Percentiles rank a stretch among this genome's conserved stretches.
Conservation (phyloP, 2,113 vertebrate genomes). For the Acrocephalus kingi region DNA sequence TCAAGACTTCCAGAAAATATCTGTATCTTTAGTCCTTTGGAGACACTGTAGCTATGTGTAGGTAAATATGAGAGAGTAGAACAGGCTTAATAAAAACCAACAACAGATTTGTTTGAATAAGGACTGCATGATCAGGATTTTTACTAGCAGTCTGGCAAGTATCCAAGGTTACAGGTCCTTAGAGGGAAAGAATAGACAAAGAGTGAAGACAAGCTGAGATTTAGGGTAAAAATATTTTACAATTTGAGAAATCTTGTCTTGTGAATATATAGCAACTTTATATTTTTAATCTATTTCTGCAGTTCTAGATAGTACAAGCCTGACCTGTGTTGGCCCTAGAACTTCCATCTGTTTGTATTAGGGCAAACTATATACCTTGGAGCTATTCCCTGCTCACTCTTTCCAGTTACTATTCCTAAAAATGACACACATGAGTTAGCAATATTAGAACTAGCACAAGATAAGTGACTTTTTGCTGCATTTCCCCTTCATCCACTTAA, state of each 20-base stretch:
- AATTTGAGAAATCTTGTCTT: not conserved
- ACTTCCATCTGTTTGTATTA: not conserved
- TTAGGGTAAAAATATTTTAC: not conserved
- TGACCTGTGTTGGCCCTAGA: not conserved
- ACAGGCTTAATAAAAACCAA: not conserved
- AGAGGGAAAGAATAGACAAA: not conserved
- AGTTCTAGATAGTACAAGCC: not conserved
- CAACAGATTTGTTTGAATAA: conserved; percentile 26
- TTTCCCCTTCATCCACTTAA: not conserved
- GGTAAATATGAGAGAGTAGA: not conserved
- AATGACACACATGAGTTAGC: not conserved
- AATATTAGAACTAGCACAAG: not conserved
- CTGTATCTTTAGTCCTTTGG: not conserved
- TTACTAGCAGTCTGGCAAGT: not conserved
- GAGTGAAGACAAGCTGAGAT: not conserved
- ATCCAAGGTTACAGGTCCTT: not conserved
- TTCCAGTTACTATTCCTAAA: not conserved
- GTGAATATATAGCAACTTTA: not conserved
- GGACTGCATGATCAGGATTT: not conserved
- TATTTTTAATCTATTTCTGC: not conserved
- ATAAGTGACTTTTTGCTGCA: not conserved
- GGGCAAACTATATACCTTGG: not conserved
- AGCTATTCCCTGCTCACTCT: not conserved
- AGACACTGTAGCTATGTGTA: not conserved
- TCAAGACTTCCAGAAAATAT: not conserved